A percentile compares a stretch with the other conserved stretches of the same genome.
phyloP scores from a whole-genome alignment of 2,113 vertebrate genomes.

The Telmatochromis sp. region DNA sequence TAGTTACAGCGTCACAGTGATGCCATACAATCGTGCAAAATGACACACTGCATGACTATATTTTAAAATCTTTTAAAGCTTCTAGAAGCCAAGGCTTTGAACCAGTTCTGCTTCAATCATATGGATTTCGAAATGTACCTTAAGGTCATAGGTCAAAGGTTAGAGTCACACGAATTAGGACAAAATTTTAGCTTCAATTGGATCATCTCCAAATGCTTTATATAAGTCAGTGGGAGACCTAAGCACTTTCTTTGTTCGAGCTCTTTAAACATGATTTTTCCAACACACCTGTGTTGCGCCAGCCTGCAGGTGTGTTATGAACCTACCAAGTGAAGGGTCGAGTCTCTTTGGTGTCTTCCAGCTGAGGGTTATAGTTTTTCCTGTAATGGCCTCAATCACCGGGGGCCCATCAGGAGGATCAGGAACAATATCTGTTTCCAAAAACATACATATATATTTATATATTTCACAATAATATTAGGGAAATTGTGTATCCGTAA shows the following conservation, averaged over 20 bases:
- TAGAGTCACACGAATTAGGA: neutral
- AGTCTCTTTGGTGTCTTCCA: constrained; percentile 87
- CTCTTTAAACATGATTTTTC: neutral
- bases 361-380: constrained; percentile 78
- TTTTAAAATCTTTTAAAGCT: neutral
- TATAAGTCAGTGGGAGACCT: neutral
- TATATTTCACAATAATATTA: neutral
- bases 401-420: constrained; percentile 86
- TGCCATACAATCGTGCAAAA: neutral
- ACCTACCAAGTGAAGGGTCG: constrained; percentile 81
- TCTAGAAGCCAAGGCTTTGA: neutral
- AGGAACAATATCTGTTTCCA: constrained; percentile 81
- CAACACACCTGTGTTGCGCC: neutral
- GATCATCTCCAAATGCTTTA: neutral
- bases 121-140: neutral
- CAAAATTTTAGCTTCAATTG: neutral
- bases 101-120: neutral
- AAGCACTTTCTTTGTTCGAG: neutral
- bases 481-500: neutral
- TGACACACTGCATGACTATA: neutral
- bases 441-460: neutral
- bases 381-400: constrained; percentile 78
- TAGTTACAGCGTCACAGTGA: neutral
- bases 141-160: neutral
- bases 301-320: neutral